phyloP scores from a whole-genome alignment of 1,140 invertebrate genomes.

The Drosophila mayri region DNA sequence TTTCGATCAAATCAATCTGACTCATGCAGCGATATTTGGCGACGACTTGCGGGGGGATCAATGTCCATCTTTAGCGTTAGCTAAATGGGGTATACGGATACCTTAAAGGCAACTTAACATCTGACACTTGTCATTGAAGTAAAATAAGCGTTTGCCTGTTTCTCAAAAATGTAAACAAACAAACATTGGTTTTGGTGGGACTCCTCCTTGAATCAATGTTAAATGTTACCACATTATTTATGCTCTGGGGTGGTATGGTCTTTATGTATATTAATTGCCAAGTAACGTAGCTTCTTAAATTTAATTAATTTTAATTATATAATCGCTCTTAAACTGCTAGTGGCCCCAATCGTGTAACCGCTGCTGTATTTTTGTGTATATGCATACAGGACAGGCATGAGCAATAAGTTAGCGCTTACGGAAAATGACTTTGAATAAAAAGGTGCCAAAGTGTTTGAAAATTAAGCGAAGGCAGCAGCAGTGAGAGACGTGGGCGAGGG shows the following conservation, averaged over 20 bases:
- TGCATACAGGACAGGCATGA: constrained; percentile 46
- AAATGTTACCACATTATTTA: not conserved
- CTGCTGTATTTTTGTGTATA: constrained; percentile 24
- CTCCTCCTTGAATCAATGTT: no score
- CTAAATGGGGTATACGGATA: not conserved
- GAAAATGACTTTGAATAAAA: constrained; percentile 72
- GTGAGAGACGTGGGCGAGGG: not conserved
- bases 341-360: not conserved
- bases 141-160: not conserved
- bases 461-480: constrained; percentile 48
- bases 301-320: no score
- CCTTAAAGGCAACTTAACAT: not conserved
- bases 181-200: not conserved
- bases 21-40: not conserved
- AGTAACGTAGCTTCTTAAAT: no score
- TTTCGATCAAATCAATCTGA: constrained; percentile 25
- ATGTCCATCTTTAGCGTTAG: not conserved
- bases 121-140: not conserved
- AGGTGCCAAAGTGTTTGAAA: constrained; percentile 77
- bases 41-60: not conserved
- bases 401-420: constrained; percentile 61
- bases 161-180: not conserved
- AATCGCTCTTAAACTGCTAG: not conserved
- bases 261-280: no score
- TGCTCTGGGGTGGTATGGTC: not conserved